Conservation (phyloP, 2,888 invertebrate genomes). For the Andrena flavipes region DNA sequence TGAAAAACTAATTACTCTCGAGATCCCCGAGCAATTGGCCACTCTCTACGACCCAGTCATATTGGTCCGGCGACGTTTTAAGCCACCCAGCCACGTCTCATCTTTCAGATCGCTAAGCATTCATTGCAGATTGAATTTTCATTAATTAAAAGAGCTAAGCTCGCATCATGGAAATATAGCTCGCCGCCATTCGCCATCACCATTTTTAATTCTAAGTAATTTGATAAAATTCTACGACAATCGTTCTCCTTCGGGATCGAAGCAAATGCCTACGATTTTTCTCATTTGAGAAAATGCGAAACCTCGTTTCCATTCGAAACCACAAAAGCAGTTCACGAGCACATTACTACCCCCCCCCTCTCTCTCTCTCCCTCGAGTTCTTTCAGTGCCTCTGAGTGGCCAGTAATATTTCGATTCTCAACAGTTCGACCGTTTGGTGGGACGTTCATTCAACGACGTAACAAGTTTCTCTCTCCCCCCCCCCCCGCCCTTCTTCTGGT, state of each 20-base stretch:
- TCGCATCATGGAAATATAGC: neutral
- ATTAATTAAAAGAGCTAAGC: neutral
- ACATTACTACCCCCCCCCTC: neutral
- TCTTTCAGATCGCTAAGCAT: neutral
- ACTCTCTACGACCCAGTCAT: neutral
- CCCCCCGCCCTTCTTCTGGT: neutral
- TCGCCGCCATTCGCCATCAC: neutral
- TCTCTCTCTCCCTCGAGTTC: neutral
- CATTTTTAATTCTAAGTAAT: neutral
- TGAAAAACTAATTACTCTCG: neutral
- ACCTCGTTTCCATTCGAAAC: slow-evolving; percentile 14
- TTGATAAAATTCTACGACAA: neutral
- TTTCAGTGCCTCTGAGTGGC: neutral
- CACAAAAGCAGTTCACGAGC: neutral
- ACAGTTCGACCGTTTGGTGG: slow-evolving; percentile 7
- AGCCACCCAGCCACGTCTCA: no score
- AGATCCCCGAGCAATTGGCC: neutral
- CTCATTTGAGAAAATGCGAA: neutral
- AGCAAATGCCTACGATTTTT: slow-evolving; percentile 1
- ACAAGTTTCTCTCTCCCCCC: slow-evolving; percentile 22
- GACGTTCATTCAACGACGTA: slow-evolving; percentile 18
- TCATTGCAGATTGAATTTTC: slow-evolving; percentile 1
- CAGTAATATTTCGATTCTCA: slow-evolving; percentile 24
- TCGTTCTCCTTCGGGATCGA: neutral
- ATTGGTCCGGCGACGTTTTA: no score